Base-by-base conservation (phyloP, 2,113 vertebrate species). In the Mesocricetus auratus region DNA sequence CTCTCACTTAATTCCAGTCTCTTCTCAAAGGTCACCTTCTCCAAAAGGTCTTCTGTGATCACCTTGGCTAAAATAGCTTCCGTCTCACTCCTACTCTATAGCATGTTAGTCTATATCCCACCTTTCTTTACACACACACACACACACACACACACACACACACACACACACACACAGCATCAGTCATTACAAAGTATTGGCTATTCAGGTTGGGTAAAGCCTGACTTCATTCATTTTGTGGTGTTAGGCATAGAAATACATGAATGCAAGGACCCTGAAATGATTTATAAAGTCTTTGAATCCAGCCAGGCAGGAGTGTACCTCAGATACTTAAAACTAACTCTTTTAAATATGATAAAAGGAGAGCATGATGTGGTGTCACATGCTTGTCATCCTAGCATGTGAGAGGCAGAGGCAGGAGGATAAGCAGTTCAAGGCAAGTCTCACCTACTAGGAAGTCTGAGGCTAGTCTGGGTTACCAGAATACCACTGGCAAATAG, bases 281-380 rank as follows among this genome's bases (percentile, higher is more conserved):
- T 86, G 15, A 56, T 56, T 56, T 56, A 78, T 26, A 85, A n/a
- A 36, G 86, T 94, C 42, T 85, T 89, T 71, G 73, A 97, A 79
- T 66, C 66, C 9, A 60, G 26, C 11, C 7, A 86, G 89, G 22
- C 64, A 90, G 9, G 16, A 89, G 5, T 88, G 39, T 91, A n/a
- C 39, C 53, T 85, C 33, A 95, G 11, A 89, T 21, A 82, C 29
- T 96, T 91, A 77, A 96, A 96, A 45, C 81, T 8, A 82, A 94
- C 33, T 91, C 21, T 93, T 83, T 82, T 86, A 95, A 79, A 53
- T 86, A 94, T 86, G 29, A 24, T 86, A 89, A 89, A 89, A 90
- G 33, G 13, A 77, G 17, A 88, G 33, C 47, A 88, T 3, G 66
- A 56, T 71, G 47, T 17, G 47, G 24, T 71, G 47, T 24, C 31